A percentile compares a stretch with the other conserved stretches of the same genome.
Conservation (phyloP, 2,113 vertebrate species). For the Nannobrachium achirus region DNA sequence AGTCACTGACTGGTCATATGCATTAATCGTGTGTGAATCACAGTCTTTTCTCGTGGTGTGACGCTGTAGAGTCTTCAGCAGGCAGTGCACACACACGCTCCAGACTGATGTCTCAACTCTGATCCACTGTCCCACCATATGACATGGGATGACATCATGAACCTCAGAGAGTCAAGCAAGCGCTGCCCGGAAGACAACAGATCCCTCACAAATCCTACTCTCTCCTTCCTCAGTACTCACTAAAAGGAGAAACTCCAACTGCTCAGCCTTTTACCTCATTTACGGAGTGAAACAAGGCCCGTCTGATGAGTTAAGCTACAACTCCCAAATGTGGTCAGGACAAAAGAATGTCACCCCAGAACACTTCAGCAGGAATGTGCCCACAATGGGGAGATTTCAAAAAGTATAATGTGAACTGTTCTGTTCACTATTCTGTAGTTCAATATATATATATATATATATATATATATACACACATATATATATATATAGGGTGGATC, state of each 20-base stretch:
- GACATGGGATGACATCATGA: slow-evolving; percentile 16
- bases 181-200: not conserved
- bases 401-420: too few relatives aligned
- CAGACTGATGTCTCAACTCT: slow-evolving; percentile 20
- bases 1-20: not conserved
- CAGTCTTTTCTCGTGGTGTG: not conserved
- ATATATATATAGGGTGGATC: too few relatives aligned
- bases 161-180: not conserved
- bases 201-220: not conserved
- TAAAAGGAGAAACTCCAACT: not conserved
- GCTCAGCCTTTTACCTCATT: not conserved
- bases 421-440: too few relatives aligned
- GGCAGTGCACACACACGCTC: slow-evolving; percentile 1
- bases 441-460: too few relatives aligned
- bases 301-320: not conserved
- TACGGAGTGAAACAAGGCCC: not conserved
- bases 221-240: not conserved
- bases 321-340: not conserved
- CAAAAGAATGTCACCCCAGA: not conserved
- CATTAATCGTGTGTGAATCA: slow-evolving; percentile 46
- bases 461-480: too few relatives aligned
- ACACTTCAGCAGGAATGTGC: too few relatives aligned
- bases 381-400: too few relatives aligned
- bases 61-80: too few relatives aligned
- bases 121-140: slow-evolving; percentile 17